phyloP scores from a whole-genome alignment of 2,888 invertebrate genomes.

The Volucella bombylans region DNA sequence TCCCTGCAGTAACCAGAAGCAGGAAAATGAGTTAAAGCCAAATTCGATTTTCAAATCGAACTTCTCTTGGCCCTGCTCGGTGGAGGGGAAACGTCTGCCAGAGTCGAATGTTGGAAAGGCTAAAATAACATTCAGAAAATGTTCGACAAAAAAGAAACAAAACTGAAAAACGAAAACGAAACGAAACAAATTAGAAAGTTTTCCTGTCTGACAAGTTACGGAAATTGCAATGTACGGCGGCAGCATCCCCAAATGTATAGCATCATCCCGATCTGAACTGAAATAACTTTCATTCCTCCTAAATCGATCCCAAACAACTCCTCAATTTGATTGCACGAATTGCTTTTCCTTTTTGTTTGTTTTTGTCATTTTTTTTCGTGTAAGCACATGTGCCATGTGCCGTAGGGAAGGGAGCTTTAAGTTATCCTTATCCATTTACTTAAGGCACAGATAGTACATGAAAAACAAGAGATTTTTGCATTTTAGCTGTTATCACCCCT shows the following conservation, averaged over 20 bases:
- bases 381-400: constrained; percentile 39
- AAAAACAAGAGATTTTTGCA: constrained; percentile 34
- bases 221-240: constrained; percentile 65
- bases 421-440: constrained; percentile 43
- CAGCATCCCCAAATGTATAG: constrained; percentile 31
- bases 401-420: constrained; percentile 36
- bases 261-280: constrained; percentile 35
- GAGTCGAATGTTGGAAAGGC: constrained; percentile 27
- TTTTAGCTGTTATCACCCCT: background rate
- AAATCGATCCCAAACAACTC: constrained; percentile 63
- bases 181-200: constrained; percentile 73
- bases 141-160: constrained; percentile 9
- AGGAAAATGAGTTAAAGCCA: constrained; percentile 20
- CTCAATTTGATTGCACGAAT: constrained; percentile 62
- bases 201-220: constrained; percentile 72
- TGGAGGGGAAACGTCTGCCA: constrained; percentile 41
- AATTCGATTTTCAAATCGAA: constrained; percentile 67
- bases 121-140: constrained; percentile 23
- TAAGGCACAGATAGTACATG: constrained; percentile 12
- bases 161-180: constrained; percentile 2
- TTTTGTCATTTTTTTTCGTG: background rate
- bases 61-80: constrained; percentile 11
- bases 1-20: background rate
- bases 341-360: background rate
- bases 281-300: constrained; percentile 56